Percentiles rank a stretch among this genome's conserved stretches.
Evolutionary conservation across 2,113 vertebrate genomes (phyloP).

Genomic region (Cottus gobio): DNA sequence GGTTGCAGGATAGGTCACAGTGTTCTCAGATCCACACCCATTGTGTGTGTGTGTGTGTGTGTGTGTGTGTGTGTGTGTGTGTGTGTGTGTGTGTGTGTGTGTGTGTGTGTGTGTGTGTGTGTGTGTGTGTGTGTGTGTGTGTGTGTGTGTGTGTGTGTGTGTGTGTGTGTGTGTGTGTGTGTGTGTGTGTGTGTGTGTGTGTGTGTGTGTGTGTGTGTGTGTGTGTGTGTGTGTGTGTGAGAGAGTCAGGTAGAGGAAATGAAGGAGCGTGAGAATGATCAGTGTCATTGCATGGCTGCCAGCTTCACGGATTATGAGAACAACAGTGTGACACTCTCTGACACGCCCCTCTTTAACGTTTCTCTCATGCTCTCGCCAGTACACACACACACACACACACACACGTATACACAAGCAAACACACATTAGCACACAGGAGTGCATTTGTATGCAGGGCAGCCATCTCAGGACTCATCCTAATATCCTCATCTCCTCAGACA

Average conservation of each 20-base stretch:
- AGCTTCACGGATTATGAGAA: constrained; percentile 53
- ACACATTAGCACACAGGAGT: constrained; percentile 18
- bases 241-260: constrained; percentile 56
- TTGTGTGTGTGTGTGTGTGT: background rate
- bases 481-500: constrained; percentile 71
- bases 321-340: constrained; percentile 49
- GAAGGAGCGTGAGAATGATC: constrained; percentile 42
- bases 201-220: constrained; percentile 14
- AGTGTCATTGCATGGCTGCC: constrained; percentile 56
- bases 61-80: constrained; percentile 18
- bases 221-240: background rate
- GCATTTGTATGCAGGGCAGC: constrained; percentile 72
- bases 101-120: constrained; percentile 18
- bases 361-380: background rate
- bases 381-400: constrained; percentile 4
- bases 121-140: background rate
- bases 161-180: background rate
- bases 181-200: background rate
- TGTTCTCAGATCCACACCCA: constrained; percentile 40
- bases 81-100: background rate
- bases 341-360: constrained; percentile 34
- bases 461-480: constrained; percentile 72
- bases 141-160: constrained; percentile 17
- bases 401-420: constrained; percentile 22
- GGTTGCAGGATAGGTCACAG: constrained; percentile 24